Conservation (phyloP, 2,888 invertebrate genomes). For the Drosophila rubida region DNA sequence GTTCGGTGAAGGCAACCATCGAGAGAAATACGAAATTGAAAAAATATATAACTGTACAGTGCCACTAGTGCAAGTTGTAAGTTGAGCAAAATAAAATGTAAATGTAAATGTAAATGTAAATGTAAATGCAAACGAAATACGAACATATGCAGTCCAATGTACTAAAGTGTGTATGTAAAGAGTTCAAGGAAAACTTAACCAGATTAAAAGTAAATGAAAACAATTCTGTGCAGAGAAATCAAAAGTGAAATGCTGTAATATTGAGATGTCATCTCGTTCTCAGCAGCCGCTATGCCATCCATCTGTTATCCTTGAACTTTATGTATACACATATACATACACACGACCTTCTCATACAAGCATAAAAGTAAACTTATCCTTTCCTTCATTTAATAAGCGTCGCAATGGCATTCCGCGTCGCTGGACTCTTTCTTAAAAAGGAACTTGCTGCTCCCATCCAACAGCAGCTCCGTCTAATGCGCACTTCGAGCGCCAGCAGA, state of each 20-base stretch:
- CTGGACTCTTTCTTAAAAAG: conserved; percentile 82
- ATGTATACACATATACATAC: conserved; percentile 26
- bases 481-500: conserved; percentile 42
- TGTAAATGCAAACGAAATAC: conserved; percentile 8
- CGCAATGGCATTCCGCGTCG: conserved; percentile 82
- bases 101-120: conserved; percentile 10
- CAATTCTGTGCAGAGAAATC: conserved; percentile 16
- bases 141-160: neutral
- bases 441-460: conserved; percentile 66
- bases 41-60: conserved; percentile 65
- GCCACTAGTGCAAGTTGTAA: conserved; percentile 63
- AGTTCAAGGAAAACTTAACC: conserved; percentile 14
- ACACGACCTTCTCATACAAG: conserved; percentile 1
- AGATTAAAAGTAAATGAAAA: conserved; percentile 17
- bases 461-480: conserved; percentile 69
- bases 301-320: conserved; percentile 59
- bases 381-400: conserved; percentile 41
- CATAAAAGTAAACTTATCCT: conserved; percentile 41
- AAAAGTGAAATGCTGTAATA: conserved; percentile 39
- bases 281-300: conserved; percentile 43
- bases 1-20: conserved; percentile 35
- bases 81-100: conserved; percentile 45
- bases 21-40: conserved; percentile 36
- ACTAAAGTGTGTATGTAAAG: conserved; percentile 4
- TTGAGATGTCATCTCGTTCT: conserved; percentile 43